Evolutionary conservation across 1,140 invertebrate genomes (phyloP).

Genomic region (Temnothorax nylanderi): DNA sequence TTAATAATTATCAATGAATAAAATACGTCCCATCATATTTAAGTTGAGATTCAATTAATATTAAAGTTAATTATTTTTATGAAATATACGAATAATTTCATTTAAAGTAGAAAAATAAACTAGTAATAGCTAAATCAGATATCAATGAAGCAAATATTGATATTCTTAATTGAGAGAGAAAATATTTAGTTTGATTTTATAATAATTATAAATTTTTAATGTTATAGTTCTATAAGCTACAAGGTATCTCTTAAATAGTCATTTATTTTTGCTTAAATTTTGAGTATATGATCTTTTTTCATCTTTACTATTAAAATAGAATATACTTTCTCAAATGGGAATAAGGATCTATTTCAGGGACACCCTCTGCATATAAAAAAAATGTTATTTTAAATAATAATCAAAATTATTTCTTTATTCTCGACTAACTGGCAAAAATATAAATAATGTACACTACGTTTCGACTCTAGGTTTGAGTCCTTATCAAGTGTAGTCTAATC

Average conservation of each 20-base stretch:
- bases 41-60: neutral
- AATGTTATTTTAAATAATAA: constrained; percentile 14
- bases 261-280: neutral
- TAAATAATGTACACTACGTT: too few relatives aligned
- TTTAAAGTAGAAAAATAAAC: neutral
- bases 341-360: neutral
- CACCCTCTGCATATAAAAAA: neutral
- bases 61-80: neutral
- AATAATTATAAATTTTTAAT: constrained; percentile 22
- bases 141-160: neutral
- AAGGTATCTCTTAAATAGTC: neutral
- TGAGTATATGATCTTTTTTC: neutral
- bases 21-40: neutral
- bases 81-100: neutral
- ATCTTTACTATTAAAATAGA: neutral
- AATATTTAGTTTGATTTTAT: neutral
- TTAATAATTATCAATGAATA: neutral
- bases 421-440: too few relatives aligned
- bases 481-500: too few relatives aligned
- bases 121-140: neutral
- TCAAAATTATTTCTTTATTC: neutral
- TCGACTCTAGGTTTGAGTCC: too few relatives aligned
- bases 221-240: neutral
- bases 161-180: neutral
- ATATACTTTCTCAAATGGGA: neutral